Percentiles rank a stretch among this genome's conserved stretches.
Evolutionary conservation across 37 sponge, comb jelly and placozoan genomes (phyloP).

Genomic region (Geodia barretti): DNA sequence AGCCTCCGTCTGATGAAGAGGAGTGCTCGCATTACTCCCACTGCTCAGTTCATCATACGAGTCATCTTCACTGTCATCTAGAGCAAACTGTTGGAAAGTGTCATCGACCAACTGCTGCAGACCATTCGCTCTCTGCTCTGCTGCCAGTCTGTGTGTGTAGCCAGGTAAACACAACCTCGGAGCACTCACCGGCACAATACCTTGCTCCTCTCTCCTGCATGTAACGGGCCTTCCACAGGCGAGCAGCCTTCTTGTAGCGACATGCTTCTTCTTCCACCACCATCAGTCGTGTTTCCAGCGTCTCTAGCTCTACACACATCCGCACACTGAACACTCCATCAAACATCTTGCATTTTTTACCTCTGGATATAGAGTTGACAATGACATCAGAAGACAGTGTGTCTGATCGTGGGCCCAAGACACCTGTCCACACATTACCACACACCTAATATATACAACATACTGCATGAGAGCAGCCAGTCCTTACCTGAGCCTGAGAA

Average conservation of each 20-base stretch:
- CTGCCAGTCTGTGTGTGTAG: constrained; percentile 27
- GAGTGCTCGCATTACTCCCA: not conserved
- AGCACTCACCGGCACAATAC: not conserved
- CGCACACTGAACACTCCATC: too few relatives aligned
- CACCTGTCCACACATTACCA: not conserved
- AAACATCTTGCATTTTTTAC: too few relatives aligned
- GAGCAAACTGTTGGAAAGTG: constrained; percentile 75
- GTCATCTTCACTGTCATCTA: constrained; percentile 73
- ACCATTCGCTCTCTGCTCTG: constrained; percentile 39
- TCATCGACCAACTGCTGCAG: constrained; percentile 59
- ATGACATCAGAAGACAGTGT: constrained; percentile 47
- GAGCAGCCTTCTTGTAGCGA: constrained; percentile 47
- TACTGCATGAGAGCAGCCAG: not conserved
- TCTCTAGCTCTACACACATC: constrained; percentile 50
- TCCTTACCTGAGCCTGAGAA: not conserved
- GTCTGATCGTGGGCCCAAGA: constrained; percentile 7
- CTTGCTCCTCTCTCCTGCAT: constrained; percentile 56
- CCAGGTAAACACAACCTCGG: not conserved
- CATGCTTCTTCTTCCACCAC: constrained; percentile 14
- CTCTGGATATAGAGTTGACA: constrained; percentile 42
- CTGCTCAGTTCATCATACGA: constrained; percentile 15
- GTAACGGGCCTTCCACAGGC: constrained; percentile 60
- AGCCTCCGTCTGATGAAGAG: not conserved
- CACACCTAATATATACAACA: not conserved
- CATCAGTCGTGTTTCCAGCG: constrained; percentile 26